Evolutionary conservation across 2,888 invertebrate genomes (phyloP).

Genomic region (Dugesia japonica): DNA sequence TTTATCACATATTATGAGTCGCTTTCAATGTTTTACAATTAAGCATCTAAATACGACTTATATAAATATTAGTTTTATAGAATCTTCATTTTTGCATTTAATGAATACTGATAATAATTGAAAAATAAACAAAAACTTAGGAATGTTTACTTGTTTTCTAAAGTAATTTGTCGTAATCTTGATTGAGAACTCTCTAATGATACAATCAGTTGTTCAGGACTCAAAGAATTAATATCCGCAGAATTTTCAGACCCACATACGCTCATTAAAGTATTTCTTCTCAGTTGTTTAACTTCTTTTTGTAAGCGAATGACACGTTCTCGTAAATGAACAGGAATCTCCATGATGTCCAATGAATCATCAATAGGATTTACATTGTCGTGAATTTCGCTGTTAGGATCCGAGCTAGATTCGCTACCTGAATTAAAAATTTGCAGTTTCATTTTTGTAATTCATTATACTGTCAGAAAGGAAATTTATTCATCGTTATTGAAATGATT

Average conservation of each 20-base stretch:
- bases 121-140: no score
- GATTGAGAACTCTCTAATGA: background rate
- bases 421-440: background rate
- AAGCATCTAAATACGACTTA: no score
- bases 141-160: slow-evolving; percentile 17
- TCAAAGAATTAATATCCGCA: background rate
- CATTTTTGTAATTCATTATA: no score
- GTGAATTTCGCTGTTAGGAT: background rate
- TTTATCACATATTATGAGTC: no score
- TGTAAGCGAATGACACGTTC: background rate
- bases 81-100: no score
- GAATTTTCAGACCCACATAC: background rate
- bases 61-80: no score
- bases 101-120: no score
- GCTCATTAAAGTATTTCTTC: background rate
- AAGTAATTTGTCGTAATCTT: background rate
- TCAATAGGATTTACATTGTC: background rate
- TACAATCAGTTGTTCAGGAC: background rate
- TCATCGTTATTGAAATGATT: no score
- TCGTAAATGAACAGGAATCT: background rate
- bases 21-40: no score
- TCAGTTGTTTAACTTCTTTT: background rate
- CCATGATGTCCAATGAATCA: background rate
- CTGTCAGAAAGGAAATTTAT: no score
- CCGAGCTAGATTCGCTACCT: background rate